Evolutionary conservation across 1,140 invertebrate species (phyloP).

Genomic region (Diachasma alloeum): DNA sequence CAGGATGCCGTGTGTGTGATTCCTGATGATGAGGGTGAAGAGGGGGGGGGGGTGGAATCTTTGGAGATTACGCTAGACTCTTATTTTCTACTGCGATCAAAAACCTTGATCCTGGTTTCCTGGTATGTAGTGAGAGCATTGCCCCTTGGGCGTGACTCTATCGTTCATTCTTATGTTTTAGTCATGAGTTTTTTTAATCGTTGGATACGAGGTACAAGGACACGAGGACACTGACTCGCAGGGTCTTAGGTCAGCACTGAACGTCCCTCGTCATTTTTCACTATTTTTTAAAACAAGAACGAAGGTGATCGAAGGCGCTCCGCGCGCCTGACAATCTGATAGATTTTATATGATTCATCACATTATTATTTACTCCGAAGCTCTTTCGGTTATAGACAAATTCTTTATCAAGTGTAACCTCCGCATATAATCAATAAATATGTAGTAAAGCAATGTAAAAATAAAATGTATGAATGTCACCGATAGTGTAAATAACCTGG

Average conservation of each 20-base stretch:
- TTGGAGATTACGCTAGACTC: constrained; percentile 12
- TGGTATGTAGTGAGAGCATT: constrained; percentile 6
- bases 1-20: background rate
- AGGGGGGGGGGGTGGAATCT: background rate
- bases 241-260: background rate
- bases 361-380: too few relatives aligned
- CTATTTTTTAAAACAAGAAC: too few relatives aligned
- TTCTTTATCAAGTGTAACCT: too few relatives aligned
- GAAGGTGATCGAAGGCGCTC: too few relatives aligned
- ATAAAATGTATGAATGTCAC: too few relatives aligned
- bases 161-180: constrained; percentile 10
- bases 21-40: background rate
- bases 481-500: too few relatives aligned
- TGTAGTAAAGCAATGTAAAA: too few relatives aligned
- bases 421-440: too few relatives aligned
- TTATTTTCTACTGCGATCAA: constrained; percentile 13
- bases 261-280: background rate
- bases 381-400: too few relatives aligned
- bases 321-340: too few relatives aligned
- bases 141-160: background rate
- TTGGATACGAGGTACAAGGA: background rate
- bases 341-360: too few relatives aligned
- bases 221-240: background rate
- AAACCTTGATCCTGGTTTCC: constrained; percentile 19
- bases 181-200: background rate